A percentile compares a stretch with the other conserved stretches of the same genome.
Conservation (phyloP, 2,888 invertebrate species). For the Entomobrya proxima region DNA sequence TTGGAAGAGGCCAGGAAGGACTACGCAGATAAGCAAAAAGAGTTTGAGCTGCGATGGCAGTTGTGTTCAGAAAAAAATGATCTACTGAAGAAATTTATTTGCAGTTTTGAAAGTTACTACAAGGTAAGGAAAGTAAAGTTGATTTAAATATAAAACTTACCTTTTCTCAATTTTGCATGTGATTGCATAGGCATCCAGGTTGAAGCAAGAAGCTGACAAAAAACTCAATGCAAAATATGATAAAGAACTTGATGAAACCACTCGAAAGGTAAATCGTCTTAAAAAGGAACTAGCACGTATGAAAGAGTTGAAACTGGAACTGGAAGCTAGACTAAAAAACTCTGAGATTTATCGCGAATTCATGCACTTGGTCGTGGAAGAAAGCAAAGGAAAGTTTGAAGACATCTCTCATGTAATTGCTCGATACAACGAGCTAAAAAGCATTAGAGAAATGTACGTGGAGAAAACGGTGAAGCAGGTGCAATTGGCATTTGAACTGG, state of each 20-base stretch:
- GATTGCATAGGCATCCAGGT: conserved; percentile 8
- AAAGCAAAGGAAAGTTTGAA: conserved; percentile 46
- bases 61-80: conserved; percentile 45
- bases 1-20: conserved; percentile 29
- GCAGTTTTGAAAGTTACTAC: conserved; percentile 38
- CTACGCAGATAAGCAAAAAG: conserved; percentile 32
- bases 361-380: conserved; percentile 33
- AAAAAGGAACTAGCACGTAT: conserved; percentile 28
- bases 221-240: conserved; percentile 11
- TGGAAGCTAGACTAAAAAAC: conserved; percentile 23
- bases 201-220: conserved; percentile 29
- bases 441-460: conserved; percentile 41
- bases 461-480: conserved; percentile 45
- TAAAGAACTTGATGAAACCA: not conserved
- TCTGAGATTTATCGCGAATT: conserved; percentile 33
- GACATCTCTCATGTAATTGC: conserved; percentile 42
- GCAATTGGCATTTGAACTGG: conserved; percentile 25
- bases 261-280: conserved; percentile 34
- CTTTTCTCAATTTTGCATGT: not conserved
- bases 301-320: conserved; percentile 17
- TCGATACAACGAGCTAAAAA: conserved; percentile 41
- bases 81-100: not conserved
- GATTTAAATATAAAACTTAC: not conserved
- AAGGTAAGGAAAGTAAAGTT: not conserved
- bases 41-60: conserved; percentile 49